Evolutionary conservation across 2,113 vertebrate genomes (phyloP).

Genomic region (Ictalurus furcatus): DNA sequence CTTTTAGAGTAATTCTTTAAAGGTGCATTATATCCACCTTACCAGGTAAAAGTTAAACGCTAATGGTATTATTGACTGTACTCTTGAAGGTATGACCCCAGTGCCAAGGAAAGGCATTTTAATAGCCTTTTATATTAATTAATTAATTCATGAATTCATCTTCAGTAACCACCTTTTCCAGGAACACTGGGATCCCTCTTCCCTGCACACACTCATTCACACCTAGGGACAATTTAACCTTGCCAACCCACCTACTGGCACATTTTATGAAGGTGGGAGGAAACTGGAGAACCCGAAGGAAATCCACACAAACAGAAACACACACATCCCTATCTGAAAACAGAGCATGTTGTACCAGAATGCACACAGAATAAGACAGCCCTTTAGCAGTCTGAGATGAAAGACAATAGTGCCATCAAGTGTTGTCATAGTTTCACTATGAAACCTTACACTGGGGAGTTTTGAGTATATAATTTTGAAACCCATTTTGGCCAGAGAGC

Average conservation of each 20-base stretch:
- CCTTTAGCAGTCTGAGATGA: not conserved
- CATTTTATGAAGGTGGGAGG: not conserved
- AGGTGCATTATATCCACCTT: not conserved
- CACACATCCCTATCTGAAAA: not conserved
- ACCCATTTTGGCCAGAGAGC: not conserved
- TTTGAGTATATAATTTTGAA: not conserved
- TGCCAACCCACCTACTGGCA: not conserved
- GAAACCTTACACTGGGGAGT: not conserved
- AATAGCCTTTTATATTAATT: not conserved
- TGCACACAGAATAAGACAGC: not conserved
- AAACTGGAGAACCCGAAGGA: not conserved
- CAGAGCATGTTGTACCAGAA: not conserved
- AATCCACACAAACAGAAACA: not conserved
- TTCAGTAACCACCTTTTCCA: not conserved
- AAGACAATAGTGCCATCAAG: constrained; percentile 19
- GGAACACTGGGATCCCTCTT: not conserved
- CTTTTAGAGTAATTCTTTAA: not conserved
- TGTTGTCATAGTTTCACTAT: not conserved
- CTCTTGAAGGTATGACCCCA: not conserved
- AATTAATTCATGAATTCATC: not conserved
- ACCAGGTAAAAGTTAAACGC: not conserved
- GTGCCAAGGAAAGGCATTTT: not conserved
- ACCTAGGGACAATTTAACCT: not conserved
- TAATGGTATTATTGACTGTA: not conserved
- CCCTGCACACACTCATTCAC: not conserved